Conservation (phyloP, 2,797 vertebrate species). For the Chrysocyon brachyurus region DNA sequence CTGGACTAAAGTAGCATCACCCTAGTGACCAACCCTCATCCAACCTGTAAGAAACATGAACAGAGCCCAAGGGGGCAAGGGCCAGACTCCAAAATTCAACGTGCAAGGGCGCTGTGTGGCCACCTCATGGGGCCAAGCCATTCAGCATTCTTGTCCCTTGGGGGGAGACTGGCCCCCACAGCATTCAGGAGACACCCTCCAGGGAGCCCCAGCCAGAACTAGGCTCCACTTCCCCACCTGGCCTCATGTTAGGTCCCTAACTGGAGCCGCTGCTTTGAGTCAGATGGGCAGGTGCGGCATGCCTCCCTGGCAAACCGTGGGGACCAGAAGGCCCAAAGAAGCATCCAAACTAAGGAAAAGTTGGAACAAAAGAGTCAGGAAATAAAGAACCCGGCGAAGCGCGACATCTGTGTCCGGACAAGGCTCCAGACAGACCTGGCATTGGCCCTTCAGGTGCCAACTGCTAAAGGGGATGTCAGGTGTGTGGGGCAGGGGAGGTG, state of each 20-base stretch:
- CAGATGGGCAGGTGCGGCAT: neutral
- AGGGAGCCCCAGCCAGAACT: no score
- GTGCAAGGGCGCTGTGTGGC: neutral
- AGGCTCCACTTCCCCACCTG: neutral
- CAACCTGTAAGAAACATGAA: constrained; percentile 22
- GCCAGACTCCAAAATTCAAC: neutral
- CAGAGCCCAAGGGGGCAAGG: neutral
- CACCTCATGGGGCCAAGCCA: neutral
- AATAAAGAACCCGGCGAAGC: neutral
- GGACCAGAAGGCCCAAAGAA: neutral
- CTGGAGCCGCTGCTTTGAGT: constrained; percentile 6
- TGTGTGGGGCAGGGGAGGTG: no score
- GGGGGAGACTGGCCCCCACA: neutral
- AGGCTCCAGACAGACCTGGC: neutral
- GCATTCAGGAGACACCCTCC: neutral
- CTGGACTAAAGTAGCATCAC: neutral
- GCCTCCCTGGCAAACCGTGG: neutral
- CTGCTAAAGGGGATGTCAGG: no score
- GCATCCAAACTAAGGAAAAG: constrained; percentile 2
- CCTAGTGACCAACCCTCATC: neutral
- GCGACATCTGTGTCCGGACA: neutral
- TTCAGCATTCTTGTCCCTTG: neutral
- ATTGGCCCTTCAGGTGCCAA: no score
- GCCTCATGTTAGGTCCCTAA: constrained; percentile 1
- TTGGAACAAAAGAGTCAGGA: neutral